These are phyloP conservation scores for Diplazon laetatorius DNA, from an alignment of 2,888 invertebrate genomes.

Conservation along the genomic window DNA sequence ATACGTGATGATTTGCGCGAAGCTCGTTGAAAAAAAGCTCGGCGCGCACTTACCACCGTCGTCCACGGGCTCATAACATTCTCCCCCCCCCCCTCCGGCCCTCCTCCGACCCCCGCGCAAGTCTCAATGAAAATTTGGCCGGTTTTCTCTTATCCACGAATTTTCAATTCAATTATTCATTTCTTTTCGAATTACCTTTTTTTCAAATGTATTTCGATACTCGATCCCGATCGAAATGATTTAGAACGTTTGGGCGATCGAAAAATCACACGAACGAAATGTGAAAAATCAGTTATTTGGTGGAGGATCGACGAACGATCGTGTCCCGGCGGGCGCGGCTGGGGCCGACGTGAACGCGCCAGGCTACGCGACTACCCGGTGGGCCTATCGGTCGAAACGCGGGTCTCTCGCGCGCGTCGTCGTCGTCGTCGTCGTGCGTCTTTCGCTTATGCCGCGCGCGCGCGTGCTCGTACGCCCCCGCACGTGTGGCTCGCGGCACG, in stretches of 20 bases:
- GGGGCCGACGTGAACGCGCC: slow-evolving; percentile 54
- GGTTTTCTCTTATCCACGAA: too few relatives aligned
- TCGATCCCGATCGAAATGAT: neutral
- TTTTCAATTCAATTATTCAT: neutral
- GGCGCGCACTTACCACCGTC: slow-evolving; percentile 61
- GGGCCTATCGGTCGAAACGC: slow-evolving; percentile 56
- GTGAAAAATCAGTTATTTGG: too few relatives aligned
- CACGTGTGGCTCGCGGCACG: slow-evolving; percentile 45
- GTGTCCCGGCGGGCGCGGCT: slow-evolving; percentile 64
- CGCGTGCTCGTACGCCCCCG: too few relatives aligned
- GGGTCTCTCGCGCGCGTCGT: too few relatives aligned
- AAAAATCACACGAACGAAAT: too few relatives aligned
- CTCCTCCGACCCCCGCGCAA: too few relatives aligned
- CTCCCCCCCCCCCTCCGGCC: slow-evolving; percentile 41
- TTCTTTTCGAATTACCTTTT: too few relatives aligned
- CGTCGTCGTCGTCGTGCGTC: too few relatives aligned
- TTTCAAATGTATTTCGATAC: too few relatives aligned
- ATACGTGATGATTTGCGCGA: neutral
- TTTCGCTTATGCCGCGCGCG: too few relatives aligned
- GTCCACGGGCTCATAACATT: slow-evolving; percentile 48
- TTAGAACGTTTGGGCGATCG: neutral
- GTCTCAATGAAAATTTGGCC: neutral
- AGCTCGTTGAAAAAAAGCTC: slow-evolving; percentile 49
- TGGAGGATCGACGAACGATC: slow-evolving; percentile 27
- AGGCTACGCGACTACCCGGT: slow-evolving; percentile 57